Base-by-base conservation (phyloP, 2,888 invertebrate species). In the Phyllotreta striolata region DNA sequence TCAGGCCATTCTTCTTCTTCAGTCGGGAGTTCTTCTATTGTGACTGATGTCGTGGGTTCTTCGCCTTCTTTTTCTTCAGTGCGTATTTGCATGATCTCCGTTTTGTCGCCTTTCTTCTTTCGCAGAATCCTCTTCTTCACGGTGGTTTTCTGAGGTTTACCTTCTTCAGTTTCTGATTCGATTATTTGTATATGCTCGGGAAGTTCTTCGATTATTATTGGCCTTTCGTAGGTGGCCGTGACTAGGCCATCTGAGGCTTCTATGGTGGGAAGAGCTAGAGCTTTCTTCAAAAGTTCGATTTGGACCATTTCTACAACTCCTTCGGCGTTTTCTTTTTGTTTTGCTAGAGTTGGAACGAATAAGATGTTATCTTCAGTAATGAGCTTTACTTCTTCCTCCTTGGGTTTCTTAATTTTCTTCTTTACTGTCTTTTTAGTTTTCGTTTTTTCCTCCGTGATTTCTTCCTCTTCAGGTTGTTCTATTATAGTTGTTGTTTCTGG, bases 91-190 rank as follows among this genome's bases (percentile, higher is more conserved):
- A 75, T 71, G 35, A 70, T 24, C 72, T 84, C 83, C 47, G 82
- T 78, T 69, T 77, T 80, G 46, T 76, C 72, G 58, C 78, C 82
- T 66, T 72, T 80, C 6, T 79, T 80, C 66, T 82, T 83, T 63
- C 78, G 83, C 47, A 83, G 79, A 0, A 79, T 70, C 54, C 82
- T 77, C 47, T 79, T 83, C 54, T 80, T 82, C 3, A 80, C 74
- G 46, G 78, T 79, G 51, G 70, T 75, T 62, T 55, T 66, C 8
- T 55, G 52, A 13, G 57, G 55, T 34, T 70, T 74, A 66, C 63
- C 67, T 14, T 66, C 60, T 61, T 63, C 60, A 24, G 59, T 56
- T 68, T 70, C 65, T n/a, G 60, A 43, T 61, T 69, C 67, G 6
- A 61, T 64, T 13, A 58, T 58, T 61, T 65, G 61, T n/a, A 62